Conservation (phyloP, 2,797 vertebrate genomes). For the Cheracebus regulus region DNA sequence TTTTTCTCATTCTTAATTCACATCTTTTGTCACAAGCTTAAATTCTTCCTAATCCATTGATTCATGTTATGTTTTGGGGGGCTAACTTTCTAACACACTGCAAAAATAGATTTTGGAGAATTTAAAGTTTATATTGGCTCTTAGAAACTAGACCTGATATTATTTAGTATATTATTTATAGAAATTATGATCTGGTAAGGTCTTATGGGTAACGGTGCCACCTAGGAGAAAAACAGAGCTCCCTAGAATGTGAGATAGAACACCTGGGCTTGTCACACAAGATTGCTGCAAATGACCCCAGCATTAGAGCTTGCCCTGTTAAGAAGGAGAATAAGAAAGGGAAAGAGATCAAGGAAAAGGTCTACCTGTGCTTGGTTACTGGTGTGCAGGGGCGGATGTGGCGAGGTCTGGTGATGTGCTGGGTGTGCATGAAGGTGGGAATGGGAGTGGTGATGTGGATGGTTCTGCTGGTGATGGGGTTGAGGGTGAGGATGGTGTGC, state of each 20-base stretch:
- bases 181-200: not conserved
- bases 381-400: conserved; percentile 95
- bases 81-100: conserved; percentile 43
- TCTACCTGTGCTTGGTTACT: conserved; percentile 95
- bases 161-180: not conserved
- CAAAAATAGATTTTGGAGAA: conserved; percentile 59
- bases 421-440: conserved; percentile 92
- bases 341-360: not conserved
- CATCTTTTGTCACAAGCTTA: not conserved
- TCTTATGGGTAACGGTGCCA: not conserved
- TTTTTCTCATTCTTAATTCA: not conserved
- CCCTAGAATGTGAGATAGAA: not conserved
- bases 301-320: not conserved
- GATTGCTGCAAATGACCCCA: not conserved
- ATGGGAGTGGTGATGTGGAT: conserved; percentile 93
- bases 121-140: not conserved
- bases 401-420: conserved; percentile 94
- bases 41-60: not conserved
- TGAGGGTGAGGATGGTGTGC: conserved; percentile 89
- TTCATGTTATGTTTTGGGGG: not conserved
- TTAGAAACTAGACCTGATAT: not conserved
- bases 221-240: not conserved
- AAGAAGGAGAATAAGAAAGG: not conserved
- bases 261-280: not conserved
- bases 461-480: conserved; percentile 91